Conservation (phyloP, 1,140 invertebrate species). For the Drosophila truncata region DNA sequence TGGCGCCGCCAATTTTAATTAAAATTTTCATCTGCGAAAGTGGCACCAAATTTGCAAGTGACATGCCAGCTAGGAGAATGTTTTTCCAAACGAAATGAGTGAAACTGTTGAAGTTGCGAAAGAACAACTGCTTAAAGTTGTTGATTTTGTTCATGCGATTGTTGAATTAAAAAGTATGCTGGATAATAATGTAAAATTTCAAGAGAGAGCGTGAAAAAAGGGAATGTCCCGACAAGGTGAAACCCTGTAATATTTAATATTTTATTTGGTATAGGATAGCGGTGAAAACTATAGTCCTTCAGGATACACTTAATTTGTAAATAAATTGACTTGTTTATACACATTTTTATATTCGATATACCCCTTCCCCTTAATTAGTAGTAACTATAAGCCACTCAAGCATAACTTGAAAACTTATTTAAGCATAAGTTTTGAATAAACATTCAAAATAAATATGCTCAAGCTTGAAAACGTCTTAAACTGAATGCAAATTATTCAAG, state of each 20-base stretch:
- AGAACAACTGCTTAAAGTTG: slow-evolving; percentile 9
- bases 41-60: slow-evolving; percentile 1
- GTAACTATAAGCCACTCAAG: background rate
- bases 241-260: background rate
- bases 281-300: background rate
- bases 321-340: background rate
- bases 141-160: slow-evolving; percentile 26
- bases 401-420: background rate
- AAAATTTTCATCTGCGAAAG: slow-evolving; percentile 21
- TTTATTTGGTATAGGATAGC: no score
- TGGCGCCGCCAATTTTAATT: slow-evolving; percentile 45
- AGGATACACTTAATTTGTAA: background rate
- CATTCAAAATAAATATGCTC: slow-evolving; percentile 21
- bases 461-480: slow-evolving; percentile 4
- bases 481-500: slow-evolving; percentile 33
- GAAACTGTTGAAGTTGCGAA: slow-evolving; percentile 12
- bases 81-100: slow-evolving; percentile 17
- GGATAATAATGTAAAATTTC: background rate
- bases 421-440: slow-evolving; percentile 34
- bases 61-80: background rate
- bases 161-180: slow-evolving; percentile 9
- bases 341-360: background rate
- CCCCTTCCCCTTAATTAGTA: background rate
- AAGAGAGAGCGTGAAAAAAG: background rate
- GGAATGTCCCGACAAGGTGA: background rate